Base-by-base conservation (phyloP, 1,140 invertebrate genomes). In the Babylonia areolata region DNA sequence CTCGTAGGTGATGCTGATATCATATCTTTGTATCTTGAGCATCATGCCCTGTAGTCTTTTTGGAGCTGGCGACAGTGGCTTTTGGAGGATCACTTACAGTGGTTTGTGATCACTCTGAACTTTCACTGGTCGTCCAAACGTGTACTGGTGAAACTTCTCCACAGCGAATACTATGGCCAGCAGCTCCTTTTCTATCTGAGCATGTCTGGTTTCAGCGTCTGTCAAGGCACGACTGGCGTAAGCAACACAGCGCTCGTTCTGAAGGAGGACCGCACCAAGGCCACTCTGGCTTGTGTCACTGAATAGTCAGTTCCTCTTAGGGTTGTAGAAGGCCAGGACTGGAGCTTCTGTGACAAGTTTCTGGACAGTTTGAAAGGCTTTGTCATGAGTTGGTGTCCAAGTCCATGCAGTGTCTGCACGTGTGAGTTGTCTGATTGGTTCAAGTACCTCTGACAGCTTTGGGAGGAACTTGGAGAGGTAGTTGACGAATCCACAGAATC, bases 41-140 rank as follows among this genome's bases (percentile, higher is more conserved):
- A 81, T 46, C 80, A 81, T 54, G n/a, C 40, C 42, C 23, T 81
- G 80, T 33, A 51, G 80, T n/a, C 80, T 2, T 17, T 31, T 20
- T 28, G 40, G 80, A 17, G 80, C 1, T 42, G 80, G n/a, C 12
- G 17, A 46, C 39, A 46, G 80, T 28, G 46, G 11, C 42, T 51
- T 81, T 17, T 81, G 9, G 15, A 31, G 23, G 23, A 90, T 85
- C 23, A 15, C 42, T 40, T 87, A 73, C 58, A 89, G 46, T n/a
- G 42, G 80, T 5, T 81, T 54, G n/a, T 46, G 42, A 31, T 51
- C 15, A 31, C 31, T 81, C 51, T 81, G 94, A 31, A 20, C 58
- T 23, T n/a, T 64, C 33, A 28, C 58, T 84, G n/a, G n/a, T n/a
- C n/a, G n/a, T n/a, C n/a, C n/a, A n/a, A n/a, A n/a, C n/a, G n/a